Evolutionary conservation across 1,140 invertebrate species (phyloP), one percentile per base, ranked within the genome.

Genomic region (Nymphalis io): DNA sequence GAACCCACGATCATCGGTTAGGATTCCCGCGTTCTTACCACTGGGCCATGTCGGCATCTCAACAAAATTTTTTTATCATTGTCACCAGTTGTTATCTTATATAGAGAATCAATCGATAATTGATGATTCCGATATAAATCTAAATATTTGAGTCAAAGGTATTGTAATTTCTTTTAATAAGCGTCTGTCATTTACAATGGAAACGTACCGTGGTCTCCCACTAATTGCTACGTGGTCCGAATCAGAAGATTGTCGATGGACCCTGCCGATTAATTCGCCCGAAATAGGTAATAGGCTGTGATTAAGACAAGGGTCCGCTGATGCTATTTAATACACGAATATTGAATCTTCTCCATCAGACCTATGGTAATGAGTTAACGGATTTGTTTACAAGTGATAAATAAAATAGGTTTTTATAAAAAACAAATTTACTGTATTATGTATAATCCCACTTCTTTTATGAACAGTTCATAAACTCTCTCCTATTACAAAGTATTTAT

Each of bases 191-290:
- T 39, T 33, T 59, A 20, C 61, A 71, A 66, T 71, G 69, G 61
- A 71, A 55, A 71, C 69, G 16, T 13, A 44, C 48, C 48, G 8
- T 40, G 27, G 20, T 20, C 15, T 72, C 75, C 27, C 71, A 79
- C 77, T 85, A 83, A 83, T 85, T 83, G 79, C 74, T 81, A 85
- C 81, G 83, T 82, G 81, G 65, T 23, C 70, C 62, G 83, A 81
- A 85, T 85, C 63, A 60, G 76, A 75, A 80, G 73, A 60, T 70
- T 23, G 68, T 48, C 64, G 64, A 75, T 72, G 64, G 74, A 75
- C 63, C 69, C 63, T 70, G 55, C 48, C 63, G 62, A 71, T 71
- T 71, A 71, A 71, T 71, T 67, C 69, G 58, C 21, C 59, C 63
- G 59, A 71, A 71, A 71, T 71, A 66, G 69, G 58, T 71, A 66